These are phyloP conservation scores for Nannobrachium achirus DNA, from an alignment of 2,113 vertebrate species.

Conservation along the genomic window DNA sequence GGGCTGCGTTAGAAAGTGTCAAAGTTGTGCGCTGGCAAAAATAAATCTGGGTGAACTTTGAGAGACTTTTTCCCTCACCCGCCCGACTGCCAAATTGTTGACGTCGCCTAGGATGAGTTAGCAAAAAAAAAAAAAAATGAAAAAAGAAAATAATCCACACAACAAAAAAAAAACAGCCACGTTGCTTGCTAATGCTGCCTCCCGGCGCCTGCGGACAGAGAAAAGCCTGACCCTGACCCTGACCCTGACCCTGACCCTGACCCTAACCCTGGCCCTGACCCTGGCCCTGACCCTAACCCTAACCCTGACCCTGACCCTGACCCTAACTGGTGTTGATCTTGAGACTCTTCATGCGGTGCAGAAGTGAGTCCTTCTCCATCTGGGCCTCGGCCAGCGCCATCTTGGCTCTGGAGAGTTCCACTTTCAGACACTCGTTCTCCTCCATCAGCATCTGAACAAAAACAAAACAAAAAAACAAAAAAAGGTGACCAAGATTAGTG, in stretches of 20 bases:
- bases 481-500: neutral
- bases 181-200: neutral
- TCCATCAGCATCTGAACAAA: slow-evolving; percentile 84
- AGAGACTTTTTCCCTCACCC: no score
- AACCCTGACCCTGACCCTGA: no score
- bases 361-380: slow-evolving; percentile 91
- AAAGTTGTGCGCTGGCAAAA: slow-evolving; percentile 22
- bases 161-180: neutral
- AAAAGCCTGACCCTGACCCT: neutral
- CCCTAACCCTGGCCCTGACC: no score
- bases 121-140: no score
- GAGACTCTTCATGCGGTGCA: slow-evolving; percentile 88
- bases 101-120: slow-evolving; percentile 13
- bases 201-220: neutral
- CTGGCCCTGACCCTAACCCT: no score
- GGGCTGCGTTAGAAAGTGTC: slow-evolving; percentile 43
- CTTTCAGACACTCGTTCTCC: slow-evolving; percentile 95
- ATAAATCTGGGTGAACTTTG: neutral
- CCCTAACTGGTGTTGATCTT: slow-evolving; percentile 76
- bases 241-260: no score
- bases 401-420: slow-evolving; percentile 92
- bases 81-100: slow-evolving; percentile 14
- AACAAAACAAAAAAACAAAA: neutral
- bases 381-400: slow-evolving; percentile 94
- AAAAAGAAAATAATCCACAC: neutral